Base-by-base conservation (phyloP, 2,888 invertebrate genomes). In the Notocelia uddmanniana region DNA sequence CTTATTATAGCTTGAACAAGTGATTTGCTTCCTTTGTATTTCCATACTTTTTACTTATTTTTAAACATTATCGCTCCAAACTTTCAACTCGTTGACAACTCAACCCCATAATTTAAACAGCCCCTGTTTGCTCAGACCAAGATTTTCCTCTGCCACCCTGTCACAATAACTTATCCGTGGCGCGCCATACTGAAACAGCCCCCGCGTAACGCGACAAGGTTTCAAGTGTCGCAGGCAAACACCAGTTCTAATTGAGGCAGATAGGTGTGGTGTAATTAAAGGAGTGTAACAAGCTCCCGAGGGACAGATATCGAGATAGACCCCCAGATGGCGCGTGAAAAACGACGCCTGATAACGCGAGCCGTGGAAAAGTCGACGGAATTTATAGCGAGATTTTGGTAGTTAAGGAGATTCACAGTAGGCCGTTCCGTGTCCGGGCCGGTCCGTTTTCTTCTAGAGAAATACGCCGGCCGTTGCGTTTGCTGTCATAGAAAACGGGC, bases 171-270 rank as follows among this genome's bases (percentile, higher is more conserved):
- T 10, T 15, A 11, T 23, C 55, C 2, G 8, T 26, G 8, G 55
- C 55, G 15, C 15, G 8, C n/a, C 55, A 6, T 15, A 13, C 9
- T 26, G 15, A n/a, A 55, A 23, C n/a, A 8, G 8, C 55, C 55
- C 55, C 23, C 15, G 19, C 15, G 15, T 55, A 26, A 15, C 6
- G 26, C 26, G 55, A 55, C 26, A 55, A 26, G 55, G 55, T 55
- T 26, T 55, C 55, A 55, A 55, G 55, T 26, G 55, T 55, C n/a
- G 55, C 26, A 55, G n/a, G 23, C 55, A 55, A 55, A 55, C 19
- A 50, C 55, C 55, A 54, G 52, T 54, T 55, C 55, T 55, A 55
- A 55, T 55, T 55, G 55, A 55, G 55, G 55, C 55, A 55, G 55
- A 55, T 55, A 55, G 55, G 55, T 55, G 55, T 26, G 55, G 55